phyloP scores from a whole-genome alignment of 2,888 invertebrate genomes.

The Galeruca laticollis region DNA sequence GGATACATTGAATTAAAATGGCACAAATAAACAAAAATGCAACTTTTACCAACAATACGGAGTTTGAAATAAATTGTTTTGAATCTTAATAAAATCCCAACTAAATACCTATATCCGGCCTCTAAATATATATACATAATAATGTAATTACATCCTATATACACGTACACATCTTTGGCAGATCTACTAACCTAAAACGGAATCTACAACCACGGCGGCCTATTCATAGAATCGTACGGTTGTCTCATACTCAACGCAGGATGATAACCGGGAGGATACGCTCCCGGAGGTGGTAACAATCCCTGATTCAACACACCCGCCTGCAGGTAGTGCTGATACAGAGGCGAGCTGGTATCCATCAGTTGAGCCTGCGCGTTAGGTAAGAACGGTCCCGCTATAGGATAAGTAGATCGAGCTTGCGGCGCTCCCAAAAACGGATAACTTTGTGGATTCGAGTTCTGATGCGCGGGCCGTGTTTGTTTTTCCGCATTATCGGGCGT shows the following conservation, averaged over 20 bases:
- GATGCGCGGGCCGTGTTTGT: slow-evolving; percentile 61
- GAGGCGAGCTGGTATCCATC: slow-evolving; percentile 74
- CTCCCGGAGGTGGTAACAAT: slow-evolving; percentile 62
- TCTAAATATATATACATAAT: slow-evolving; percentile 13
- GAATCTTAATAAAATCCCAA: neutral
- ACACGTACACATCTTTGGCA: slow-evolving; percentile 27
- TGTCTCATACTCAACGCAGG: slow-evolving; percentile 76
- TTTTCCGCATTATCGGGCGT: slow-evolving; percentile 56
- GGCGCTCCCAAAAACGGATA: slow-evolving; percentile 75
- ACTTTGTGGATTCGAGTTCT: slow-evolving; percentile 61
- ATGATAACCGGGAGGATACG: slow-evolving; percentile 76
- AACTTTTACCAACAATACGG: too few species aligned
- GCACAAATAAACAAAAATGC: too few species aligned
- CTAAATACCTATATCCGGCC: neutral
- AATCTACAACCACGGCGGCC: slow-evolving; percentile 74
- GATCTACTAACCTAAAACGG: slow-evolving; percentile 31
- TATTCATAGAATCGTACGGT: slow-evolving; percentile 78
- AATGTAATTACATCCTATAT: slow-evolving; percentile 5
- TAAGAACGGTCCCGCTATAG: slow-evolving; percentile 73
- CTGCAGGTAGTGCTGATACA: slow-evolving; percentile 81
- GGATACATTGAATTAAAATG: too few species aligned
- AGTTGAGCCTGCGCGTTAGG: slow-evolving; percentile 67
- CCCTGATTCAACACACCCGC: slow-evolving; percentile 69
- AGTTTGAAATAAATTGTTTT: neutral
- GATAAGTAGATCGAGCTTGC: slow-evolving; percentile 69